Base-by-base conservation (phyloP, 2,113 vertebrate genomes). In the Sinocyclocheilus grahami region DNA sequence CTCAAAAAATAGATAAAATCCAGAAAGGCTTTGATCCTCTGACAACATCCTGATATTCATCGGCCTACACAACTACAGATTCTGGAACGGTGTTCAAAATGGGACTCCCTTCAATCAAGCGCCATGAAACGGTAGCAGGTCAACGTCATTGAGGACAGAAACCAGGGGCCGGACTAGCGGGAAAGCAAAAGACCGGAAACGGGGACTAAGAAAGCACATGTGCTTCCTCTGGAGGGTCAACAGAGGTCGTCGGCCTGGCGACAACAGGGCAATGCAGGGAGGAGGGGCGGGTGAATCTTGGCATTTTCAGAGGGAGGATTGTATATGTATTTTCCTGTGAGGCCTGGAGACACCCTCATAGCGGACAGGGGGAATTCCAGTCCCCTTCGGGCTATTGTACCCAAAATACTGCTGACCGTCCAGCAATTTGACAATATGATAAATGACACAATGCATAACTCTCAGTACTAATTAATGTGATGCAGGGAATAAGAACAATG, bases 291-390 rank as follows among this genome's bases (percentile, higher is more conserved):
- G 86, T 88, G 78, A 46, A 78, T 91, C 91, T 91, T 94, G 93
- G 90, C 92, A 93, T 91, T 33, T 33, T 89, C 90, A 93, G 89
- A 55, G 76, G 89, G 85, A 87, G 85, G 92, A 92, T 92, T 94
- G 92, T 92, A 60, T 82, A 37, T 63, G 75, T 72, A 77, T 87
- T 92, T 95, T 95, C 94, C 93, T 94, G 92, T 88, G 46, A 48
- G 3, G 46, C 46, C 46, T 48, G 10, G 46, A 48, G 85, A 86
- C 82, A 86, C 78, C 69, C 88, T 86, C 12, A 12, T 86, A 90
- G 87, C 75, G 76, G 87, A 81, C n/a, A 30, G 82, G 94, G 94
- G 92, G 89, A 93, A 93, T 94, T 95, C 93, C 94, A 94, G 55
- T 87, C 89, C 20, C 67, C 90, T 90, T 92, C 77, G 16, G 88